A percentile compares a stretch with the other conserved stretches of the same genome.
Evolutionary conservation across 2,797 vertebrate genomes (phyloP).

Genomic region (Chromis chromis): DNA sequence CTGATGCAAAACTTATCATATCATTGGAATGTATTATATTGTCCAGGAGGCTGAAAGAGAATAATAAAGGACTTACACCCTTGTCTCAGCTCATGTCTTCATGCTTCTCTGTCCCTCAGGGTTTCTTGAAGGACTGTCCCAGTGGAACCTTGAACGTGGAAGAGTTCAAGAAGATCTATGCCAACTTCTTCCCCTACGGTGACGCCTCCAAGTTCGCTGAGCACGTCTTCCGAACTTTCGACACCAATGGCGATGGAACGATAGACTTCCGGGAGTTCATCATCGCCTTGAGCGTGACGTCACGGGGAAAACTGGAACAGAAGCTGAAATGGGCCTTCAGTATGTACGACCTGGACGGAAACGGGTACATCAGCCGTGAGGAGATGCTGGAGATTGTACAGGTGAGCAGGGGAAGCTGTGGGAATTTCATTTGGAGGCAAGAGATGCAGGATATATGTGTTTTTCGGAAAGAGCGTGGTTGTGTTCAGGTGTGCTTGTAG

Average conservation of each 20-base stretch:
- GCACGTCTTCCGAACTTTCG: constrained; percentile 89
- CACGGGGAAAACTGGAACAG: constrained; percentile 88
- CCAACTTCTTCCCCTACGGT: constrained; percentile 89
- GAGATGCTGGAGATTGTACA: constrained; percentile 91
- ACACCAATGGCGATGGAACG: constrained; percentile 87
- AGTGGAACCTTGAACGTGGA: constrained; percentile 89
- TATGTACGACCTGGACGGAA: constrained; percentile 90
- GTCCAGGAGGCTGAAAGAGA: neutral
- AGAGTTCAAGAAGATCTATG: constrained; percentile 90
- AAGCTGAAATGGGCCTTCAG: constrained; percentile 91
- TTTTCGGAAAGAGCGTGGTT: neutral
- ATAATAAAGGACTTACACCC: too few species aligned
- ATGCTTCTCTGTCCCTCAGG: constrained; percentile 66
- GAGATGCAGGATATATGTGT: neutral
- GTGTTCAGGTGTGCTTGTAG: neutral
- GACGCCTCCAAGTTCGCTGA: constrained; percentile 89
- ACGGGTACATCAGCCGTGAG: constrained; percentile 88
- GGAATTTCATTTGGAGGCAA: neutral
- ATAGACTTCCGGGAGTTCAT: constrained; percentile 92
- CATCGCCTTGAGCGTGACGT: constrained; percentile 88
- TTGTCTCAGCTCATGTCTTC: neutral
- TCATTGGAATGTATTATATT: neutral
- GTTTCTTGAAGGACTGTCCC: constrained; percentile 89
- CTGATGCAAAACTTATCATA: neutral
- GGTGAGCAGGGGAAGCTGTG: constrained; percentile 71